A percentile compares a stretch with the other conserved stretches of the same genome.
Evolutionary conservation across 2,797 vertebrate species (phyloP).

Genomic region (Peromyscus eremicus): DNA sequence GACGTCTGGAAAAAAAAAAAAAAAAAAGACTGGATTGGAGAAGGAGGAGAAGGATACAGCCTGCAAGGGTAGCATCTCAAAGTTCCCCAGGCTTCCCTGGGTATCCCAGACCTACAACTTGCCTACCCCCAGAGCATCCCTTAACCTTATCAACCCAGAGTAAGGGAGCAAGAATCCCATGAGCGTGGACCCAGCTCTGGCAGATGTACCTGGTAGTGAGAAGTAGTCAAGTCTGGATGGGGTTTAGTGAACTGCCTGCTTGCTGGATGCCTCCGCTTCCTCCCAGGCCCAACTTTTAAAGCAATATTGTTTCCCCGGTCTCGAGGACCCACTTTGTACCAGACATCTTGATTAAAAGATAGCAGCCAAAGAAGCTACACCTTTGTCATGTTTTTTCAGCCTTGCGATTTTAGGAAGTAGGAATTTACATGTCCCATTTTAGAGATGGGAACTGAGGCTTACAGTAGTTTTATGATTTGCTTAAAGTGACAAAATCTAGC

Average conservation of each 20-base stretch:
- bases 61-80: background rate
- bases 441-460: background rate
- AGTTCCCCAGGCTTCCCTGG: background rate
- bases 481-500: background rate
- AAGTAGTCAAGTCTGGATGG: background rate
- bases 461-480: slow-evolving; percentile 9
- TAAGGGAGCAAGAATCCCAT: background rate
- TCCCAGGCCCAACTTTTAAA: background rate
- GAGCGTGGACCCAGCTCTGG: too few species aligned
- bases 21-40: background rate
- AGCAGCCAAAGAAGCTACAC: background rate
- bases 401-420: background rate
- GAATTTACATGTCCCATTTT: background rate
- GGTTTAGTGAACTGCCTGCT: background rate
- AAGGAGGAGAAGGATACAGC: background rate
- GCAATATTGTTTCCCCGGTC: background rate
- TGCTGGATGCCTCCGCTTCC: background rate
- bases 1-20: background rate
- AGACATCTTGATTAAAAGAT: slow-evolving; percentile 16
- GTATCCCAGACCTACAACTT: background rate
- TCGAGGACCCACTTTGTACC: background rate
- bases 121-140: background rate
- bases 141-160: background rate
- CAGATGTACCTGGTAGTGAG: background rate
- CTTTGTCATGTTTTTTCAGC: background rate